phyloP scores from a whole-genome alignment of 2,797 vertebrate genomes.

The Argentina silus region DNA sequence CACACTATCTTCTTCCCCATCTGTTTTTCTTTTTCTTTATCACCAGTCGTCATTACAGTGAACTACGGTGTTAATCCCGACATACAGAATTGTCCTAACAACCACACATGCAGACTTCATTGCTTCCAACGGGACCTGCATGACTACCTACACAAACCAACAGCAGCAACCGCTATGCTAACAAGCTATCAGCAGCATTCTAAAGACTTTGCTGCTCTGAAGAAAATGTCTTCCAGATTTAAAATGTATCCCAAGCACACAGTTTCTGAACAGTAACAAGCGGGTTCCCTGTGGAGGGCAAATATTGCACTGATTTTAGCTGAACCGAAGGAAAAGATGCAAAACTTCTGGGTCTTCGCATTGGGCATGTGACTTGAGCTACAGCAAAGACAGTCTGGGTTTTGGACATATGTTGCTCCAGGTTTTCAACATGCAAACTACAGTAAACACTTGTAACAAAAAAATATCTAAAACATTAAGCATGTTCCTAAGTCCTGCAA shows the following conservation, averaged over 20 bases:
- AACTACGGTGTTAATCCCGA: slow-evolving; percentile 27
- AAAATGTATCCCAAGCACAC: slow-evolving; percentile 31
- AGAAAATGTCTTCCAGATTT: slow-evolving; percentile 26
- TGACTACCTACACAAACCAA: slow-evolving; percentile 14
- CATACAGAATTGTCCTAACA: slow-evolving; percentile 15
- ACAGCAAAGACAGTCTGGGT: slow-evolving; percentile 14
- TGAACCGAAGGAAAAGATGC: slow-evolving; percentile 31
- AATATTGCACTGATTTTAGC: slow-evolving; percentile 65
- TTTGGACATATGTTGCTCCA: no score
- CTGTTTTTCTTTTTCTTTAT: slow-evolving; percentile 25
- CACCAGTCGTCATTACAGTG: slow-evolving; percentile 33
- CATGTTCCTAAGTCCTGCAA: slow-evolving; percentile 51
- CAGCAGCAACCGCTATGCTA: background rate
- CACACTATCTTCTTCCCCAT: slow-evolving; percentile 35
- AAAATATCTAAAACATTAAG: slow-evolving; percentile 47
- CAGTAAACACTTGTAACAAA: background rate
- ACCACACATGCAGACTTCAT: slow-evolving; percentile 1
- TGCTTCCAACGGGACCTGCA: slow-evolving; percentile 39
- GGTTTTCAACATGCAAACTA: no score
- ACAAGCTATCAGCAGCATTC: slow-evolving; percentile 13
- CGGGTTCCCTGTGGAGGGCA: slow-evolving; percentile 21
- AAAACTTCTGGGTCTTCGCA: slow-evolving; percentile 26
- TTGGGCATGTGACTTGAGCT: slow-evolving; percentile 33
- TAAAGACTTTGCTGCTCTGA: slow-evolving; percentile 25
- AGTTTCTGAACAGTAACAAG: slow-evolving; percentile 22